phyloP scores from a whole-genome alignment of 2,797 vertebrate species.

The Coregonus ussuriensis region DNA sequence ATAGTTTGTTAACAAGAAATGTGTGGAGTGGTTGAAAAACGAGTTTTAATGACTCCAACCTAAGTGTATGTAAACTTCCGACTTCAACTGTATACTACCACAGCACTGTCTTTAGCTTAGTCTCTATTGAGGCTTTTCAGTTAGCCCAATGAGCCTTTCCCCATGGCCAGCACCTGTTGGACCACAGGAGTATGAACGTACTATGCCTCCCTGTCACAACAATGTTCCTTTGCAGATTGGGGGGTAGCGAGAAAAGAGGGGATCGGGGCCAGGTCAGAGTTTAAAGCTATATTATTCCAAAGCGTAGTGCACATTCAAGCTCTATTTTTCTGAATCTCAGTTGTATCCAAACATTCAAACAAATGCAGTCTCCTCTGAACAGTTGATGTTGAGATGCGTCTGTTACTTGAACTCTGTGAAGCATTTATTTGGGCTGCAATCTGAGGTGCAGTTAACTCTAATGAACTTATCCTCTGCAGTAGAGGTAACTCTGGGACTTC shows the following conservation, averaged over 20 bases:
- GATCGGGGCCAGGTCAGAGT: neutral
- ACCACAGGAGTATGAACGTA: constrained; percentile 30
- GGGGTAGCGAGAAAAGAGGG: neutral
- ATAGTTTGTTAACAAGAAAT: too few species aligned
- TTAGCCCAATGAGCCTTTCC: constrained; percentile 30
- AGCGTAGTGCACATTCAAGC: too few species aligned
- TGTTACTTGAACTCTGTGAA: too few species aligned
- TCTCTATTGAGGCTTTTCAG: constrained; percentile 43
- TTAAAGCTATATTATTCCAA: constrained; percentile 14
- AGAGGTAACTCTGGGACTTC: too few species aligned
- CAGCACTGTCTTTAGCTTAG: constrained; percentile 29
- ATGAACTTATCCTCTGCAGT: too few species aligned
- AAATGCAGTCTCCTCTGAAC: too few species aligned
- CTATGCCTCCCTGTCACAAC: constrained; percentile 20
- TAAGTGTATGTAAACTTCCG: too few species aligned
- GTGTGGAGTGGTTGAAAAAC: too few species aligned
- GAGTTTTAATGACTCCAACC: too few species aligned
- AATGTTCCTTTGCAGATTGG: constrained; percentile 13
- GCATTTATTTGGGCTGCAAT: too few species aligned
- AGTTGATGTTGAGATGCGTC: too few species aligned
- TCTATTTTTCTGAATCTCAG: constrained; percentile 1
- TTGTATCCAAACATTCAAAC: constrained; percentile 13
- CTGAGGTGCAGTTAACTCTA: too few species aligned
- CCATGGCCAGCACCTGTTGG: constrained; percentile 60
- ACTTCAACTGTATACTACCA: constrained; percentile 36